Conservation (phyloP, 2,888 invertebrate species). For the Drosophila sordidula region DNA sequence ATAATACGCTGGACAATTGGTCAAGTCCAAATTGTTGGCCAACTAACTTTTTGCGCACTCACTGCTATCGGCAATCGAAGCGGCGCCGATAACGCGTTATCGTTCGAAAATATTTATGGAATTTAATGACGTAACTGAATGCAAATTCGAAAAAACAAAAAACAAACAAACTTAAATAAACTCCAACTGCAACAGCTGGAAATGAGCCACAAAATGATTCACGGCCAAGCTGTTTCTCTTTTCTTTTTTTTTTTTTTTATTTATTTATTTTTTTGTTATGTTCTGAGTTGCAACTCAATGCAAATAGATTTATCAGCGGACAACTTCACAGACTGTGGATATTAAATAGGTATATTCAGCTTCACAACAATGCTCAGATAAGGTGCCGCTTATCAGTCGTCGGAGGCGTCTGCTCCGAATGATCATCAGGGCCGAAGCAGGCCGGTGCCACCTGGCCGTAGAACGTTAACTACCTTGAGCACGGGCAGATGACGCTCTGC, state of each 20-base stretch:
- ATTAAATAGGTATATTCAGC: background rate
- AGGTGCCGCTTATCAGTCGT: conserved; percentile 32
- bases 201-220: conserved; percentile 18
- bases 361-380: conserved; percentile 38
- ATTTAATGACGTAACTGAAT: conserved; percentile 70
- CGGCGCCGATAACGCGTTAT: conserved; percentile 56
- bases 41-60: conserved; percentile 7
- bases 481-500: conserved; percentile 71
- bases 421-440: conserved; percentile 40
- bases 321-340: conserved; percentile 5
- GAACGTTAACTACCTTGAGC: conserved; percentile 77
- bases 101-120: conserved; percentile 68
- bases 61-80: conserved; percentile 32
- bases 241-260: background rate
- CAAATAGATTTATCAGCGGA: conserved; percentile 33
- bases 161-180: conserved; percentile 8
- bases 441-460: conserved; percentile 9
- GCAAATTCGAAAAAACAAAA: conserved; percentile 27
- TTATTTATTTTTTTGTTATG: too few relatives aligned
- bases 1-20: conserved; percentile 17
- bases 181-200: conserved; percentile 4
- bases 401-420: conserved; percentile 3
- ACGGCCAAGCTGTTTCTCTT: conserved; percentile 6
- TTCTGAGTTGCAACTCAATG: conserved; percentile 4
- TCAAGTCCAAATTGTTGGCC: conserved; percentile 32